Evolutionary conservation across 92 coral and sea anemone species (phyloP).

Genomic region (Zoanthus sociatus): DNA sequence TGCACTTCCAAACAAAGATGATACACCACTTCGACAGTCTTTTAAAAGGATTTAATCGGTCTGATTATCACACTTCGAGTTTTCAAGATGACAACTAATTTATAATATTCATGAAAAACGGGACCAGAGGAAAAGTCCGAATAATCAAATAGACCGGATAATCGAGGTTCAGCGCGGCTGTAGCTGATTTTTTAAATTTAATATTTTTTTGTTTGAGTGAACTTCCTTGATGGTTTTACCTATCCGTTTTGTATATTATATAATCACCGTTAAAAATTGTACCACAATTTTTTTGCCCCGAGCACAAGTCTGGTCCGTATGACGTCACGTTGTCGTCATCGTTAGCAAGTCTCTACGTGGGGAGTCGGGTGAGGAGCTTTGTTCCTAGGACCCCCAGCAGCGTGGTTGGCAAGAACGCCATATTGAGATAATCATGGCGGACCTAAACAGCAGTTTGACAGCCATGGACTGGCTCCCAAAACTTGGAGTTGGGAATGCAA

Average conservation of each 20-base stretch:
- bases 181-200: background rate
- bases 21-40: too few species aligned
- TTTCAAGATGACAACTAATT: too few species aligned
- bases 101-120: too few species aligned
- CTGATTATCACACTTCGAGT: too few species aligned
- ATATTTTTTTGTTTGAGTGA: background rate
- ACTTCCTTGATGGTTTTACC: background rate
- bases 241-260: background rate
- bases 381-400: conserved; percentile 85
- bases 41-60: too few species aligned
- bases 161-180: too few species aligned
- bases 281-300: background rate
- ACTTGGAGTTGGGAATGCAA: conserved; percentile 94
- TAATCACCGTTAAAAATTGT: background rate
- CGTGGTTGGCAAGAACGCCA: conserved; percentile 99
- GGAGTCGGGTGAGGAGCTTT: conserved; percentile 65
- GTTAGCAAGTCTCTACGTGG: background rate
- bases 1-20: too few species aligned
- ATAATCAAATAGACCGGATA: too few species aligned
- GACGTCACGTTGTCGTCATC: conserved; percentile 7
- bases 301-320: background rate
- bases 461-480: conserved; percentile 99
- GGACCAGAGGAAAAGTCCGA: too few species aligned
- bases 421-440: conserved; percentile 97
- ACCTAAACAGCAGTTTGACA: conserved; percentile 96